Conservation (phyloP, 2,113 vertebrate species). For the Oreochromis tanganicae region DNA sequence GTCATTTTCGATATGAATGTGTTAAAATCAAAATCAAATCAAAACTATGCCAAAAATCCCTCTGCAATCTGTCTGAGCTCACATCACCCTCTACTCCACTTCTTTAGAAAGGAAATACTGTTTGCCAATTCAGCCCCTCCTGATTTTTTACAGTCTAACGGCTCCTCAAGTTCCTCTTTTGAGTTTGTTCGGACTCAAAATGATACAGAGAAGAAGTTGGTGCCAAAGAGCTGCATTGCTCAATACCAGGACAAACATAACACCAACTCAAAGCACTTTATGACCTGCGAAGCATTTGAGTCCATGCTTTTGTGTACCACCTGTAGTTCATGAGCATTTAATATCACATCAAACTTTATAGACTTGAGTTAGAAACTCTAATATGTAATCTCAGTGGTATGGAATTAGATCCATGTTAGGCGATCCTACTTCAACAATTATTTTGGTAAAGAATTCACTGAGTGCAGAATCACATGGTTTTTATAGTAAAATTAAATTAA, state of each 20-base stretch:
- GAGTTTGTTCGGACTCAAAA: neutral
- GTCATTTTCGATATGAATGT: neutral
- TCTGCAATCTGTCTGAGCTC: neutral
- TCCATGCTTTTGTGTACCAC: neutral
- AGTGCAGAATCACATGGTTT: neutral
- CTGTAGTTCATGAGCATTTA: neutral
- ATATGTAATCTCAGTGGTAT: neutral
- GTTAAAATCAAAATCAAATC: neutral
- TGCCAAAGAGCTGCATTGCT: neutral
- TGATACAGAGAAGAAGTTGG: neutral
- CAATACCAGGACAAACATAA: conserved; percentile 19
- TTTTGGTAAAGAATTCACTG: neutral
- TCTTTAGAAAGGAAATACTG: neutral
- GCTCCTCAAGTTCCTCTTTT: conserved; percentile 58
- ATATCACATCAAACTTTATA: neutral
- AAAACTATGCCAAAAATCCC: neutral
- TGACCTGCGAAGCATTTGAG: neutral
- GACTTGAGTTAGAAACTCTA: neutral
- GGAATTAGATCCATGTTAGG: neutral
- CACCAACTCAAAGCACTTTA: neutral
- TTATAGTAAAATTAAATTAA: neutral
- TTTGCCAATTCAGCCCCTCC: conserved; percentile 21
- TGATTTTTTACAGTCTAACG: conserved; percentile 55
- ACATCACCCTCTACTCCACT: neutral
- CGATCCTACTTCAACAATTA: neutral